Percentiles rank a stretch among this genome's conserved stretches.
These are phyloP conservation scores for Cyclargus thomasi DNA, from an alignment of 1,140 invertebrate genomes.

Conservation along the genomic window DNA sequence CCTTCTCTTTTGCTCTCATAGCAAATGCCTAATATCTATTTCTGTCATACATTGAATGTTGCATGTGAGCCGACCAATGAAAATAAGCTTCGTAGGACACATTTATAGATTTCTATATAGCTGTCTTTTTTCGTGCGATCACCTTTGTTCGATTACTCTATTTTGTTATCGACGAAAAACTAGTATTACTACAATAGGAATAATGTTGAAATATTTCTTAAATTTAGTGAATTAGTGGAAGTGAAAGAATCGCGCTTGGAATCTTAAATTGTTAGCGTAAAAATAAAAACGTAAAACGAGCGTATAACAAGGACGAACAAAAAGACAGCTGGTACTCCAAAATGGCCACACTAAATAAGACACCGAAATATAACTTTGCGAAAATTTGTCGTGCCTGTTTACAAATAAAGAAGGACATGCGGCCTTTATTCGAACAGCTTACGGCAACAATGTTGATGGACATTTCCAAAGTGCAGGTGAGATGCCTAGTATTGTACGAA, in stretches of 20 bases:
- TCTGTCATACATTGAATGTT: background rate
- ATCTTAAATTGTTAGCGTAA: background rate
- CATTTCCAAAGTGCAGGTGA: constrained; percentile 76
- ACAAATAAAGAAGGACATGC: constrained; percentile 78
- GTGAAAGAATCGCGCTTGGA: background rate
- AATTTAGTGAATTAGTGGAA: background rate
- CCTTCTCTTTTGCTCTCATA: background rate
- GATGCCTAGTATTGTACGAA: constrained; percentile 36
- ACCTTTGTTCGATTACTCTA: constrained; percentile 14
- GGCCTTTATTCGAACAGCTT: constrained; percentile 77
- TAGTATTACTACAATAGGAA: background rate
- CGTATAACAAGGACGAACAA: constrained; percentile 48
- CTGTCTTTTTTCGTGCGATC: constrained; percentile 39
- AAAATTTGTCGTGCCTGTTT: constrained; percentile 79
- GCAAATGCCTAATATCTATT: background rate
- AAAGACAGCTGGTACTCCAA: constrained; percentile 57
- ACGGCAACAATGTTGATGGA: constrained; percentile 79
- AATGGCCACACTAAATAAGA: constrained; percentile 62
- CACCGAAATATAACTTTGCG: constrained; percentile 64
- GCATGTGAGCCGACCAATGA: background rate
- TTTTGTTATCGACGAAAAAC: background rate
- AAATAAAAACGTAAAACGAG: constrained; percentile 30
- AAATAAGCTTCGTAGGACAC: constrained; percentile 19
- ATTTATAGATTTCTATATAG: constrained; percentile 36
- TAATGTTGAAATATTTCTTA: background rate